These are phyloP conservation scores for Syrmaticus mikado DNA, from an alignment of 2,113 vertebrate species.

Conservation along the genomic window DNA sequence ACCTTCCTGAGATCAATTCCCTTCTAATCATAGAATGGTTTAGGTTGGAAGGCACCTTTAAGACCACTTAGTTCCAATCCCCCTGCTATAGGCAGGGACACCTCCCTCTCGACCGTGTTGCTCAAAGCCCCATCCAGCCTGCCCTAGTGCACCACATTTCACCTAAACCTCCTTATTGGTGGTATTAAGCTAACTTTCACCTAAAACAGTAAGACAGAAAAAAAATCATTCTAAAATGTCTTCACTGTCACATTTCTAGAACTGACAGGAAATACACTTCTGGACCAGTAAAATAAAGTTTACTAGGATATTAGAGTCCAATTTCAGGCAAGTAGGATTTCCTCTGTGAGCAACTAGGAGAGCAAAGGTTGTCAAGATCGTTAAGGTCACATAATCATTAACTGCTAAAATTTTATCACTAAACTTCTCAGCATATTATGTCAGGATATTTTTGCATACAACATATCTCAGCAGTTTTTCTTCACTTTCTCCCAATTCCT, in stretches of 20 bases:
- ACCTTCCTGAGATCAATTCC: not conserved
- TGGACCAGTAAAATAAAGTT: not conserved
- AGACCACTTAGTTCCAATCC: no score
- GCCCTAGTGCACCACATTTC: not conserved
- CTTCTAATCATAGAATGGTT: not conserved
- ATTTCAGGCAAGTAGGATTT: not conserved
- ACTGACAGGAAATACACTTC: not conserved
- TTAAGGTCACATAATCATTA: not conserved
- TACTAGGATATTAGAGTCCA: not conserved
- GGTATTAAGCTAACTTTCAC: not conserved
- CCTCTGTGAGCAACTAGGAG: not conserved
- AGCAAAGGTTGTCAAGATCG: not conserved
- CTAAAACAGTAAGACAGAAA: not conserved
- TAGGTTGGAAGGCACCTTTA: no score
- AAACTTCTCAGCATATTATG: not conserved
- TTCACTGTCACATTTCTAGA: not conserved
- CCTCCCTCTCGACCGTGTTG: no score
- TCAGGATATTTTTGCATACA: not conserved
- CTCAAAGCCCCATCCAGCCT: no score
- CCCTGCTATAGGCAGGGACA: no score
- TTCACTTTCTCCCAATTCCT: not conserved
- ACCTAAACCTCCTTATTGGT: not conserved
- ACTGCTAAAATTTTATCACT: not conserved
- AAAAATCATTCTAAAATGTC: not conserved
- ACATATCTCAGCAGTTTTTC: not conserved